Evolutionary conservation across 2,888 invertebrate genomes (phyloP).

Genomic region (Asteroscopus sphinx): DNA sequence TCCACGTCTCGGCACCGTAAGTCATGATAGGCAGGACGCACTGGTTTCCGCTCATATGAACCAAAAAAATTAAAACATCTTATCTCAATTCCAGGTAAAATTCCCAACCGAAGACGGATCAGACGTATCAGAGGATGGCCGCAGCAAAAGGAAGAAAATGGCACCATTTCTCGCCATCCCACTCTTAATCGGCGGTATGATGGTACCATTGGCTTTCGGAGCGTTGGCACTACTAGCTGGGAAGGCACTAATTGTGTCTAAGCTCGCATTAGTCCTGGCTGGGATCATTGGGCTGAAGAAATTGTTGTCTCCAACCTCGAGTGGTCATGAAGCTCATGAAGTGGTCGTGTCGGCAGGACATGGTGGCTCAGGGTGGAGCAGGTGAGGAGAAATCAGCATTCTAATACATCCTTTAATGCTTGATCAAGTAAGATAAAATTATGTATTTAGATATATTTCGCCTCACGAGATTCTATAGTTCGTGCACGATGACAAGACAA

Average conservation of each 20-base stretch:
- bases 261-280: constrained; percentile 94
- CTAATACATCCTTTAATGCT: neutral
- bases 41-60: no score
- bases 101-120: constrained; percentile 92
- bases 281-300: constrained; percentile 96
- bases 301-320: constrained; percentile 92
- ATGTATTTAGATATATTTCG: no score
- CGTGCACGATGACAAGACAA: no score
- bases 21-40: no score
- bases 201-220: constrained; percentile 95
- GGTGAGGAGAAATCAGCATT: constrained; percentile 63
- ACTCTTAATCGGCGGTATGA: constrained; percentile 94
- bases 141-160: constrained; percentile 93
- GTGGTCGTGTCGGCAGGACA: constrained; percentile 93
- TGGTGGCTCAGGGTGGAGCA: constrained; percentile 93
- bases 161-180: constrained; percentile 94
- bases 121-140: constrained; percentile 89
- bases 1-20: no score
- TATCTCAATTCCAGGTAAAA: constrained; percentile 90
- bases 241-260: constrained; percentile 95
- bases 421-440: no score
- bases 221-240: constrained; percentile 95
- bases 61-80: no score
- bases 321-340: constrained; percentile 92
- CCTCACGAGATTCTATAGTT: no score